A percentile compares a stretch with the other conserved stretches of the same genome.
Conservation (phyloP, 2,113 vertebrate genomes). For the Aspiorhynchus laticeps region DNA sequence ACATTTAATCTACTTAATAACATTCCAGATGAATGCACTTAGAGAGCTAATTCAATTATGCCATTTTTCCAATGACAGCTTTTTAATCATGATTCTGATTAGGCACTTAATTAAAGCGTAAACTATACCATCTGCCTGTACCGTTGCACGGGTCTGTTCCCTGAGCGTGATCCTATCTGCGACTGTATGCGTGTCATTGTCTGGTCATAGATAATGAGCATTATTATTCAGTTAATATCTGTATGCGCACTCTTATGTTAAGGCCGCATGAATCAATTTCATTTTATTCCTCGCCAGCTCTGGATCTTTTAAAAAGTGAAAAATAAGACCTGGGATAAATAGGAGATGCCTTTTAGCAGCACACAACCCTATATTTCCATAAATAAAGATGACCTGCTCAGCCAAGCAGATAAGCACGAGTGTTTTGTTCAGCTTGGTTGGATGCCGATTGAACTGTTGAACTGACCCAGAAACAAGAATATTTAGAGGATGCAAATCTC, state of each 20-base stretch:
- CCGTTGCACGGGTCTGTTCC: background rate
- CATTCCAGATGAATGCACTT: background rate
- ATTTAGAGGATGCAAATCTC: background rate
- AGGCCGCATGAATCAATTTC: background rate
- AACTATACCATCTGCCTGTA: conserved; percentile 8
- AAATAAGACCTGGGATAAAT: background rate
- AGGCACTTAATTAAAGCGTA: conserved; percentile 11
- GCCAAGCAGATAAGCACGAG: background rate
- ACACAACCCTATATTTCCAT: background rate
- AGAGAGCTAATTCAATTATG: conserved; percentile 12
- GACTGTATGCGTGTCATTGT: background rate
- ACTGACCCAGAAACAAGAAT: conserved; percentile 37
- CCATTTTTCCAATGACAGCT: background rate
- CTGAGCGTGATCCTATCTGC: background rate
- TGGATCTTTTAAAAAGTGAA: background rate
- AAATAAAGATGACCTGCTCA: conserved; percentile 27
- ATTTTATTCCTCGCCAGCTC: background rate
- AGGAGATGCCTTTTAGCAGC: background rate
- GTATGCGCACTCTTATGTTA: background rate
- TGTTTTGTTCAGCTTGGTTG: conserved; percentile 9
- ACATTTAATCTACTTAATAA: background rate
- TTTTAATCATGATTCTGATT: conserved; percentile 23
- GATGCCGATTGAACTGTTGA: conserved; percentile 13
- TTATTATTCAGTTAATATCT: background rate
- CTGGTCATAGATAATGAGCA: background rate